These are phyloP conservation scores for Sipha maydis DNA, from an alignment of 2,888 invertebrate species.

Conservation along the genomic window DNA sequence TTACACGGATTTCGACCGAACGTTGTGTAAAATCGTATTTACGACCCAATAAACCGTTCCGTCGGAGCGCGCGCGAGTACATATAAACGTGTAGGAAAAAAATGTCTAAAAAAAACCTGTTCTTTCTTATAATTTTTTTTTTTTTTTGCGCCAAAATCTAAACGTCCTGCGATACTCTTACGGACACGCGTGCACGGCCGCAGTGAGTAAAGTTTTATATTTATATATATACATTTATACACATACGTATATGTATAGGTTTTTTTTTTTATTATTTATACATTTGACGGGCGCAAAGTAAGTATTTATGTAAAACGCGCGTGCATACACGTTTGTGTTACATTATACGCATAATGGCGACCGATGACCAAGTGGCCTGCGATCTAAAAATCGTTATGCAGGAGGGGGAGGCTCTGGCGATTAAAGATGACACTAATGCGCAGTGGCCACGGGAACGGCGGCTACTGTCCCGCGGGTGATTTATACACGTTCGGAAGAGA, in stretches of 20 bases:
- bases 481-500: conserved; percentile 28
- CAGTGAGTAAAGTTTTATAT: not conserved
- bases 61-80: not conserved
- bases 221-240: too few relatives aligned
- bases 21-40: conserved; percentile 8
- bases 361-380: not conserved
- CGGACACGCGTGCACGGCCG: not conserved
- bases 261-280: too few relatives aligned
- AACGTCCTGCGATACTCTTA: not conserved
- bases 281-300: not conserved
- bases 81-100: not conserved
- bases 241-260: too few relatives aligned
- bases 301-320: conserved; percentile 32
- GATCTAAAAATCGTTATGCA: not conserved
- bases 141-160: not conserved
- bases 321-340: not conserved
- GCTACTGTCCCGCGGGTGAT: conserved; percentile 26
- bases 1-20: not conserved
- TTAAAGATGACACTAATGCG: conserved; percentile 30
- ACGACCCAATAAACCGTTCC: not conserved
- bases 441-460: not conserved
- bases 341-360: not conserved
- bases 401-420: not conserved
- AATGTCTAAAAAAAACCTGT: not conserved
- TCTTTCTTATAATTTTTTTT: not conserved